These are phyloP conservation scores for Gryon sp. DNA, from an alignment of 1,140 invertebrate species.

Conservation along the genomic window DNA sequence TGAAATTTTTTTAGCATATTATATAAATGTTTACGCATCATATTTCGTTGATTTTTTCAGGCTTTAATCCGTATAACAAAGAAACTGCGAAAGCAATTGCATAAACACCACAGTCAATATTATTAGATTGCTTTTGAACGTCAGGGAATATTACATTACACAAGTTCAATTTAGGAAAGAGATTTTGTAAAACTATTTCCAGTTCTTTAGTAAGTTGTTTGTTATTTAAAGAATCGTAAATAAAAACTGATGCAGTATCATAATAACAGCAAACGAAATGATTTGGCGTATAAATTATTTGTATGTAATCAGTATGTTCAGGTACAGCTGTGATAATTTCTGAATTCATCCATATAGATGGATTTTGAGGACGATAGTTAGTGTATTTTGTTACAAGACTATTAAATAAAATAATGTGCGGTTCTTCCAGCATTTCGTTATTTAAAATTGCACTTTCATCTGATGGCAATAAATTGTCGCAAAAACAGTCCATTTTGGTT, in stretches of 20 bases:
- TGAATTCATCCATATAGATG: too few species aligned
- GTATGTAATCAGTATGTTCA: neutral
- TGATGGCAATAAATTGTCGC: too few species aligned
- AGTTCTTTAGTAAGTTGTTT: neutral
- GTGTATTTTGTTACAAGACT: too few species aligned
- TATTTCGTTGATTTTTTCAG: too few species aligned
- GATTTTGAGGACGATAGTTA: too few species aligned
- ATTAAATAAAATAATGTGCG: too few species aligned
- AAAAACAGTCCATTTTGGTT: too few species aligned
- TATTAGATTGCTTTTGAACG: neutral
- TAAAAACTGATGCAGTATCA: neutral
- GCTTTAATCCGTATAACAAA: neutral
- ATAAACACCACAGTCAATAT: neutral
- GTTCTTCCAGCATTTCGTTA: too few species aligned
- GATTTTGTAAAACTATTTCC: neutral
- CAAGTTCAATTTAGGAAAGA: neutral
- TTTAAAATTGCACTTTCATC: too few species aligned
- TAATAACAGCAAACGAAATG: constrained; percentile 3
- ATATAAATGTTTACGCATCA: too few species aligned
- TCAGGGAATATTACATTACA: neutral
- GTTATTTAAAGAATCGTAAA: neutral
- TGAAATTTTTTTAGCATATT: too few species aligned
- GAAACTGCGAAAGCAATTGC: neutral
- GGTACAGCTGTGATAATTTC: too few species aligned
- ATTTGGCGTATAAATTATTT: neutral